phyloP scores from a whole-genome alignment of 1,140 invertebrate genomes.

The Schlechtendalia chinensis region DNA sequence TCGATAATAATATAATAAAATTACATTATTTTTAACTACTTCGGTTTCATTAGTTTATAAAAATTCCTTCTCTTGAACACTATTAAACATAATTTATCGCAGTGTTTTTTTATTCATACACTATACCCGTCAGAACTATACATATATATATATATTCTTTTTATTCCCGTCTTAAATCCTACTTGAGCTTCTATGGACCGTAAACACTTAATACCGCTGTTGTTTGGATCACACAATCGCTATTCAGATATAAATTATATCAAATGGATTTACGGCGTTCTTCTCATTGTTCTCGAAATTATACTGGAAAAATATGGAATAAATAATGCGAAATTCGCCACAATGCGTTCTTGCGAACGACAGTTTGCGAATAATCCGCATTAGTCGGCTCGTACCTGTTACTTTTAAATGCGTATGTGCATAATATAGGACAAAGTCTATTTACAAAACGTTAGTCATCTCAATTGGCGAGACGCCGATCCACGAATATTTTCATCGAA shows the following conservation, averaged over 20 bases:
- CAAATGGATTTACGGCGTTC: constrained; percentile 18
- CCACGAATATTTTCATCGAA: too few species aligned
- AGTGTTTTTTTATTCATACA: neutral
- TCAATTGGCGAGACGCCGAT: too few species aligned
- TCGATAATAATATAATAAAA: neutral
- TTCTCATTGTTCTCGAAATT: neutral
- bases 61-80: neutral
- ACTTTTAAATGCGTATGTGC: too few species aligned
- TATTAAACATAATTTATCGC: neutral
- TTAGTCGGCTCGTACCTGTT: too few species aligned
- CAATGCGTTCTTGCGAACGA: neutral
- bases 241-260: constrained; percentile 34
- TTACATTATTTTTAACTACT: neutral
- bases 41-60: neutral
- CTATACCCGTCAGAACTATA: constrained; percentile 15
- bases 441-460: too few species aligned
- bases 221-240: neutral
- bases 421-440: too few species aligned
- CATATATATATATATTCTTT: constrained; percentile 26
- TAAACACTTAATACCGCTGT: constrained; percentile 33
- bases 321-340: constrained; percentile 3
- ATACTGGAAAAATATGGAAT: neutral
- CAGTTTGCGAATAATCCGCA: too few species aligned
- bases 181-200: constrained; percentile 27
- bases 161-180: constrained; percentile 36